Conservation (phyloP, 2,888 invertebrate species). For the Dione juno region DNA sequence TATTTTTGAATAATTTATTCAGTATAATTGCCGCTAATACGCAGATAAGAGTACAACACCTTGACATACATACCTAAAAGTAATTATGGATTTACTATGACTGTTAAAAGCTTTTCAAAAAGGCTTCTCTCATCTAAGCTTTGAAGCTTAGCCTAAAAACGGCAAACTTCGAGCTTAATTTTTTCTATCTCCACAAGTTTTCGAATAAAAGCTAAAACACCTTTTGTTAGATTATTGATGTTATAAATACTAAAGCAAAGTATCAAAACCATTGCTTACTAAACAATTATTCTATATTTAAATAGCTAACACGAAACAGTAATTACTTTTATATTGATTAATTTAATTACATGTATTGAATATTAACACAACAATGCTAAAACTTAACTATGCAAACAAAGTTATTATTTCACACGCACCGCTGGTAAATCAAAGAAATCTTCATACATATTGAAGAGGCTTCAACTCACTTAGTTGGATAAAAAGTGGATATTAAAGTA, state of each 20-base stretch:
- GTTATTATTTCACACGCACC: background rate
- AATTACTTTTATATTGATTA: background rate
- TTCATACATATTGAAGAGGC: background rate
- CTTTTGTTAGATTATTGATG: background rate
- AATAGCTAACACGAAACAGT: background rate
- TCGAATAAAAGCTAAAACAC: background rate
- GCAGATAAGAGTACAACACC: background rate
- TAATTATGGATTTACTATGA: conserved; percentile 12
- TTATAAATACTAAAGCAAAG: background rate
- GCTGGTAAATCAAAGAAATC: background rate
- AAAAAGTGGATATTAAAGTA: no score
- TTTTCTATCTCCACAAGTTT: conserved; percentile 2
- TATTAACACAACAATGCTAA: background rate
- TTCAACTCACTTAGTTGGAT: no score
- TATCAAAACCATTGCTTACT: background rate
- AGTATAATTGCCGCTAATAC: background rate
- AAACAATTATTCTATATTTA: background rate
- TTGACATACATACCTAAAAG: conserved; percentile 1
- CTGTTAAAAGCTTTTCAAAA: conserved; percentile 8
- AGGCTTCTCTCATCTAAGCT: background rate
- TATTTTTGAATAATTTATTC: background rate
- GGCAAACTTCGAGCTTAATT: background rate
- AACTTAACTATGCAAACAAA: background rate
- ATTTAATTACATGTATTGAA: background rate
- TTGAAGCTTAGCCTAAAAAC: background rate